Evolutionary conservation across 2,888 invertebrate species (phyloP), one percentile per base, ranked within the genome.

Genomic region (Lydus trimaculatus): DNA sequence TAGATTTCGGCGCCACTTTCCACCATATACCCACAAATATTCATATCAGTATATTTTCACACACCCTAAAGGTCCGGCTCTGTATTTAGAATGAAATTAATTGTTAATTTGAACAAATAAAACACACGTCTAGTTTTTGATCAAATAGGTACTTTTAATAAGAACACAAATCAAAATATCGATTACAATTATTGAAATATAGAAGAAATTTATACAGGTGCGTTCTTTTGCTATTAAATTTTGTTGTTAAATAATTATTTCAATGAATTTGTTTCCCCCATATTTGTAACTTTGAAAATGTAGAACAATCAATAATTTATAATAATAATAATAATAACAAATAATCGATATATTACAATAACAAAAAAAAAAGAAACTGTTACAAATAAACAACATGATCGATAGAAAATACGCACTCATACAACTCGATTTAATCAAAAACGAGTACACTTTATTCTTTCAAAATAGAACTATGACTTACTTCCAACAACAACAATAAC

Each of bases 161-260:
- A 81, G 80, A 81, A 83, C 82, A 83, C 80, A 82, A 83, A 82
- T 78, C 72, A 82, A 83, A 82, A 81, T 82, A 82, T 82, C 81
- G 80, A 82, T 80, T 82, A 83, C 82, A 82, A 79, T 72, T 74
- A 69, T 69, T 69, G 71, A 72, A 74, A 74, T 72, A 67, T 72
- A 74, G 72, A 70, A 70, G 69, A 69, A 67, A 61, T 69, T 65
- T 69, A 65, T 69, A 43, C 43, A 43, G 43, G 43, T 43, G 43
- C 43, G 43, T 43, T 17, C 33, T 43, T 43, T 43, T 43, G 43
- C 43, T 43, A n/a, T n/a, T n/a, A n/a, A n/a, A n/a, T n/a, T n/a
- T n/a, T n/a, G 11, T 43, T 43, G 36, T 36, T 61, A 64, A 66
- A 63, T 60, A 65, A 67, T 70, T 64, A 64, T 64, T 67, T 64